phyloP scores from a whole-genome alignment of 2,113 vertebrate genomes.

The Mormoops blainvillei region DNA sequence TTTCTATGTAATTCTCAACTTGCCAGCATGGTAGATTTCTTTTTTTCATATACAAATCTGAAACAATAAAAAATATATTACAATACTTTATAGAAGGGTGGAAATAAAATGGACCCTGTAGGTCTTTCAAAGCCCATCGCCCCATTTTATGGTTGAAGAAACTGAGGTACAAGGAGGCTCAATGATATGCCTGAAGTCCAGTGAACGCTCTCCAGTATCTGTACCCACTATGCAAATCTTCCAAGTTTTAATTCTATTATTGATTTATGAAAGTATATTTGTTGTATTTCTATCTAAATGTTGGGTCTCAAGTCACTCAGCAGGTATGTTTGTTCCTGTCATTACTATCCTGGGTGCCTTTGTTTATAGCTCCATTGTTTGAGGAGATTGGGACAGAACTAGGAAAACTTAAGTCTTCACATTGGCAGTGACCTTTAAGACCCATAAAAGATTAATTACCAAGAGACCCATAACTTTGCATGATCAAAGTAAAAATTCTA shows the following conservation, averaged over 20 bases:
- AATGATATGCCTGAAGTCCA: background rate
- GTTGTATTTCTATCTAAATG: background rate
- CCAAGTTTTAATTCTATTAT: background rate
- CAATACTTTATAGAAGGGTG: background rate
- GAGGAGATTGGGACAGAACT: background rate
- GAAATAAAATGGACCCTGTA: background rate
- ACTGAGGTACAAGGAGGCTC: background rate
- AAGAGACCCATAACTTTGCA: constrained; percentile 68
- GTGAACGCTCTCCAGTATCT: fast-evolving
- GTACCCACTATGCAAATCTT: background rate
- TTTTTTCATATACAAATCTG: background rate
- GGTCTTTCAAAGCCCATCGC: background rate
- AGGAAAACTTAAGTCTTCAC: background rate
- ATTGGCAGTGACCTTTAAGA: constrained; percentile 66
- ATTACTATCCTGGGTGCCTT: background rate
- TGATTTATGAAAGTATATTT: background rate
- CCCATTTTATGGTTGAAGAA: background rate
- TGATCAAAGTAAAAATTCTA: constrained; percentile 70
- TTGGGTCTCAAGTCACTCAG: background rate
- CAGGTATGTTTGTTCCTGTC: background rate
- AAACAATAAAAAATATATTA: background rate
- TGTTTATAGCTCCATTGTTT: constrained; percentile 17
- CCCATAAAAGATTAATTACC: constrained; percentile 72
- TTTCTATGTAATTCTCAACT: background rate
- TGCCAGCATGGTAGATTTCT: background rate